Evolutionary conservation across 2,888 invertebrate species (phyloP).

Genomic region (Lepidochrysops patricia): DNA sequence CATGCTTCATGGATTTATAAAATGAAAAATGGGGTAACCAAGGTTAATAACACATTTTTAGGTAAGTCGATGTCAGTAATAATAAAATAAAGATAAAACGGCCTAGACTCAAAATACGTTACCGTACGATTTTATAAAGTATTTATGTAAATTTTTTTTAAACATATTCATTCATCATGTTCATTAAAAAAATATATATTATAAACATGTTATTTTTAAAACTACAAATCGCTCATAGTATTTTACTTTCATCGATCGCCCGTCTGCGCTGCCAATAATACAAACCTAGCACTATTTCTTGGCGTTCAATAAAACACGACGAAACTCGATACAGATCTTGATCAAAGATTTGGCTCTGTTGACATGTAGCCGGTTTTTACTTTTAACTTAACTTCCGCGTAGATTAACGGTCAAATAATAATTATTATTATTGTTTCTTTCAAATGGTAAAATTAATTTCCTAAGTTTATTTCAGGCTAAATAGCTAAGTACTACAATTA

Average conservation of each 20-base stretch:
- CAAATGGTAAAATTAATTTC: too few relatives aligned
- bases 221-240: too few relatives aligned
- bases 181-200: too few relatives aligned
- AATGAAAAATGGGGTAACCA: neutral
- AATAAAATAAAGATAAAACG: too few relatives aligned
- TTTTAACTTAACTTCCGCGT: neutral
- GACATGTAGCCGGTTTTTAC: neutral
- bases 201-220: too few relatives aligned
- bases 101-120: too few relatives aligned
- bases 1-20: neutral
- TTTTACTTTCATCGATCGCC: neutral
- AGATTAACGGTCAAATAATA: neutral
- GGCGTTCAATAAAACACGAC: neutral
- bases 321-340: conserved; percentile 7
- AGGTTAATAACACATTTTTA: neutral
- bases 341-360: conserved; percentile 1
- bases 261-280: conserved; percentile 1
- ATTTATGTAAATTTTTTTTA: too few relatives aligned
- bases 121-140: too few relatives aligned
- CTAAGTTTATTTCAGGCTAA: too few relatives aligned
- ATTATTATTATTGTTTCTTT: neutral
- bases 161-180: too few relatives aligned
- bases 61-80: too few relatives aligned
- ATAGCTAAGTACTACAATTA: too few relatives aligned
- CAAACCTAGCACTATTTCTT: neutral